A percentile compares a stretch with the other conserved stretches of the same genome.
Conservation (phyloP, 2,113 vertebrate genomes). For the Terrapene triunguis region DNA sequence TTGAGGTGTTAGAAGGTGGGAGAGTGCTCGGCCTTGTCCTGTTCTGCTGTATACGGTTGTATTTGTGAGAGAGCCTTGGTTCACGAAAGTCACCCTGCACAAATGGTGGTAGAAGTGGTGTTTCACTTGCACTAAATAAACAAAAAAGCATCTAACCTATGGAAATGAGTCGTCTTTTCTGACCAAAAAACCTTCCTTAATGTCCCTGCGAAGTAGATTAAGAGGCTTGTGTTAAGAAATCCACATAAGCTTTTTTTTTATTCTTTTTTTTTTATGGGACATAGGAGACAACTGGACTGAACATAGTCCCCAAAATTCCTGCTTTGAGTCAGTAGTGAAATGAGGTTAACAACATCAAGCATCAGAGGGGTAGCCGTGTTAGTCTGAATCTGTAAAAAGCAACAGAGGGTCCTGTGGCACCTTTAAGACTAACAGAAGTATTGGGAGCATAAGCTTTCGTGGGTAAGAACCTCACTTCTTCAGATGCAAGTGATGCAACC, state of each 20-base stretch:
- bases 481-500: too few species aligned
- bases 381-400: too few species aligned
- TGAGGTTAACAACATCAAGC: neutral
- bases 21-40: neutral
- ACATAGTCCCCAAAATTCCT: neutral
- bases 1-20: neutral
- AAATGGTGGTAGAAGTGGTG: conserved; percentile 62
- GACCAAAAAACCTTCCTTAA: neutral
- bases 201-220: neutral
- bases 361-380: too few species aligned
- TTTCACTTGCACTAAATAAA: conserved; percentile 82
- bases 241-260: neutral
- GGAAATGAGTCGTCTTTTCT: conserved; percentile 58
- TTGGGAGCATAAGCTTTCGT: too few species aligned
- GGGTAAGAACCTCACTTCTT: too few species aligned
- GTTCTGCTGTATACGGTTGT: neutral
- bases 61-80: conserved; percentile 29
- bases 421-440: too few species aligned
- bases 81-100: conserved; percentile 61
- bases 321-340: neutral
- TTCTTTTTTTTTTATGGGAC: neutral
- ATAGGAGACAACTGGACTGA: neutral
- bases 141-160: conserved; percentile 70
- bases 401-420: too few species aligned
- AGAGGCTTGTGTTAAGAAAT: neutral